Conservation (phyloP, 2,888 invertebrate genomes). For the Diadegma fenestrale region DNA sequence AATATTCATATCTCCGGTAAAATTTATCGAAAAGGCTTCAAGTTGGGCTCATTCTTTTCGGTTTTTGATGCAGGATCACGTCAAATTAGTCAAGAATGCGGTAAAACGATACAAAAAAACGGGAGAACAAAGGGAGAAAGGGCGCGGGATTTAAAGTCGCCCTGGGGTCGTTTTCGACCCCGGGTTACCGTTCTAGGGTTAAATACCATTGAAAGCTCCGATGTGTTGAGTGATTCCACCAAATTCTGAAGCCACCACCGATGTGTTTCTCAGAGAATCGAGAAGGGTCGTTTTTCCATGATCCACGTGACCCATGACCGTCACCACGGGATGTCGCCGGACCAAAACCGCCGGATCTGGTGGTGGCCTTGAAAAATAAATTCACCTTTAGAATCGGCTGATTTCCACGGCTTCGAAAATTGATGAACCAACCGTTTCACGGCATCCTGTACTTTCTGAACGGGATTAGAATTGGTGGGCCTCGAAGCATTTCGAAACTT, state of each 20-base stretch:
- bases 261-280: conserved; percentile 94
- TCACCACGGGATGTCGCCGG: conserved; percentile 96
- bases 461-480: conserved; percentile 84
- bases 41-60: too few relatives aligned
- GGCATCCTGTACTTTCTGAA: conserved; percentile 79
- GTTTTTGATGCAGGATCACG: too few relatives aligned
- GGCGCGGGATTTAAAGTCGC: too few relatives aligned
- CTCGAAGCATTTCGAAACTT: conserved; percentile 87
- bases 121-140: too few relatives aligned
- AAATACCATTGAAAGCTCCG: conserved; percentile 96
- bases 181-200: too few relatives aligned
- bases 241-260: conserved; percentile 96
- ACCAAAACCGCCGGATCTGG: conserved; percentile 88
- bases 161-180: too few relatives aligned
- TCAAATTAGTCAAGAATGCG: too few relatives aligned
- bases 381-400: not conserved
- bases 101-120: too few relatives aligned
- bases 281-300: conserved; percentile 99
- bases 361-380: conserved; percentile 85
- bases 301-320: conserved; percentile 99
- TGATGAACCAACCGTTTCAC: conserved; percentile 76
- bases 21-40: too few relatives aligned
- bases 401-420: not conserved
- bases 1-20: too few relatives aligned
- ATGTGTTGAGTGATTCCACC: conserved; percentile 99